Conservation (phyloP, 1,140 invertebrate genomes). For the Drosophila ogumai region DNA sequence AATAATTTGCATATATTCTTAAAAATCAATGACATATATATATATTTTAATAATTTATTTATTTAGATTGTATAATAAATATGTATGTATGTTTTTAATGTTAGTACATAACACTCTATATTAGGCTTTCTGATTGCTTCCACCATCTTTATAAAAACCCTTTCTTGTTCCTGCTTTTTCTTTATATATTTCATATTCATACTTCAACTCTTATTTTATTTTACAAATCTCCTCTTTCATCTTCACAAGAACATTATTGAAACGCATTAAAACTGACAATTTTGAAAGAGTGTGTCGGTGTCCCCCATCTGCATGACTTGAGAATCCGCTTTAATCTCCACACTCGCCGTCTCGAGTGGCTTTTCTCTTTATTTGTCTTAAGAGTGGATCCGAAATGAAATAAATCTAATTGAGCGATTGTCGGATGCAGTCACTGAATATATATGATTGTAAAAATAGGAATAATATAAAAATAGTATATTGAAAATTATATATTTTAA, state of each 20-base stretch:
- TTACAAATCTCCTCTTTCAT: conserved; percentile 8
- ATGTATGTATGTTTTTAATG: background rate
- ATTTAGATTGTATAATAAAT: background rate
- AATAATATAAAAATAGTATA: background rate
- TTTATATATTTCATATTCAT: background rate
- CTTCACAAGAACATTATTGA: conserved; percentile 16
- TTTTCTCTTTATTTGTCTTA: conserved; percentile 12
- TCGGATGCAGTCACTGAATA: too few relatives aligned
- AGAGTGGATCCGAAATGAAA: conserved; percentile 20
- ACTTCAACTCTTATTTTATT: background rate
- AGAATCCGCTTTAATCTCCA: conserved; percentile 26
- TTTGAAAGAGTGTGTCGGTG: conserved; percentile 12
- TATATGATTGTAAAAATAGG: background rate
- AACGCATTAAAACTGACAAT: conserved; percentile 50
- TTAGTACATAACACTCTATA: background rate
- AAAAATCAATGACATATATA: too few relatives aligned
- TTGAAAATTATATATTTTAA: background rate
- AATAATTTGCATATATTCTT: too few relatives aligned
- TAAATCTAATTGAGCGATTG: conserved; percentile 29
- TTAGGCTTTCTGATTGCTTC: background rate
- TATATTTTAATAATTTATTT: too few relatives aligned
- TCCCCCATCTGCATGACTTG: background rate
- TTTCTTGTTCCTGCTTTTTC: too few relatives aligned
- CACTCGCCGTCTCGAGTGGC: conserved; percentile 42
- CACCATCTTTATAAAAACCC: background rate